Evolutionary conservation across 2,797 vertebrate genomes (phyloP).

Genomic region (Lacerta viridis): DNA sequence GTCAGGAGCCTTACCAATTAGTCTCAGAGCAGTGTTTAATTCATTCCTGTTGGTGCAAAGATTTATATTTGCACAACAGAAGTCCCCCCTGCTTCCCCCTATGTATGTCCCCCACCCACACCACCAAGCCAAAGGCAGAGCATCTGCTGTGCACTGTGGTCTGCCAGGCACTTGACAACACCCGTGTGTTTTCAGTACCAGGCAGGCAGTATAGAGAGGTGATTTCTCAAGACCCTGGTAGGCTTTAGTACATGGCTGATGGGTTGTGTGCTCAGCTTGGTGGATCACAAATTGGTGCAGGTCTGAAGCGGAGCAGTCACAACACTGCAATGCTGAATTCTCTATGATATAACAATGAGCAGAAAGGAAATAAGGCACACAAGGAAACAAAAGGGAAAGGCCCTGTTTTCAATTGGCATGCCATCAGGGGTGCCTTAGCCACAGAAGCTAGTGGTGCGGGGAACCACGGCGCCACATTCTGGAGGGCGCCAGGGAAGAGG

Average conservation of each 20-base stretch:
- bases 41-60: too few relatives aligned
- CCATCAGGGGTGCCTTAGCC: background rate
- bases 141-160: background rate
- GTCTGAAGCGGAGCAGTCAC: slow-evolving; percentile 15
- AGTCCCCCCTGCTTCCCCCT: too few relatives aligned
- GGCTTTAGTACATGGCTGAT: background rate
- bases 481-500: too few relatives aligned
- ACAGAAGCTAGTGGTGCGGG: too few relatives aligned
- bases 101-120: background rate
- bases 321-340: slow-evolving; percentile 15
- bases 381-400: background rate
- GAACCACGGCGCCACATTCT: too few relatives aligned
- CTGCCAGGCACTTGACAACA: background rate
- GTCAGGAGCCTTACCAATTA: too few relatives aligned
- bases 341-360: slow-evolving; percentile 26
- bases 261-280: background rate
- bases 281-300: background rate
- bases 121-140: background rate
- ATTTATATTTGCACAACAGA: too few relatives aligned
- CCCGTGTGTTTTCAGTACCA: background rate
- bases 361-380: background rate
- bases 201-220: background rate
- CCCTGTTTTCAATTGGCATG: background rate
- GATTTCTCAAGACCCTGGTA: background rate
- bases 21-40: too few relatives aligned